Base-by-base conservation (phyloP, 2,888 invertebrate genomes). In the Agriopis leucophaearia region DNA sequence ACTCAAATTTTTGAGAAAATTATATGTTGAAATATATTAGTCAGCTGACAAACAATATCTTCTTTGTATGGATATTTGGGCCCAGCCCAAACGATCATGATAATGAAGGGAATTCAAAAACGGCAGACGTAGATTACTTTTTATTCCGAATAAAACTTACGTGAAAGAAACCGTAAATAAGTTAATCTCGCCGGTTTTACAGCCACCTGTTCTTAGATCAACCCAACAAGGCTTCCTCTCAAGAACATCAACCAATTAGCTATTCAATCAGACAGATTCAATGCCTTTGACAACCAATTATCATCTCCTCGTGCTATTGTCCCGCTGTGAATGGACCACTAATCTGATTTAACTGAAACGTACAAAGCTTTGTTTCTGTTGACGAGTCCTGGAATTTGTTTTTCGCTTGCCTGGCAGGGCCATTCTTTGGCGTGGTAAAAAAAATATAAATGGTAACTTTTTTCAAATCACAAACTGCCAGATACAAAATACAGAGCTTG, bases 331-430 rank as follows among this genome's bases (percentile, higher is more conserved):
- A 82, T 81, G 73, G 77, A 62, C 71, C 74, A 80, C 71, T 82
- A 82, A 84, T 81, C 82, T 81, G 79, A 83, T 81, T 74, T 69
- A 77, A 78, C 74, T 66, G 74, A 77, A 79, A 81, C 78, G 74
- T 72, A 79, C 78, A 81, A 76, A 75, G 79, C 82, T 74, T 80
- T 81, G 80, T 78, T 68, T 76, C 58, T 69, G 73, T 75, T 77
- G 70, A 71, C 70, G 70, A 73, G 71, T 73, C 73, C 71, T 69
- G 73, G 61, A 38, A 44, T 47, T n/a, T 40, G 15, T 55, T 50
- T 61, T 13, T 18, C 10, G 56, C n/a, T 36, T 40, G 35, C 10
- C 40, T 38, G 55, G 51, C 18, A 16, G 52, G 40, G 40, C 18
- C 38, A 50, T 36, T 1, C 58, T 52, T 58, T 52, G 57, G 12